Percentiles rank a stretch among this genome's conserved stretches.
phyloP scores from a whole-genome alignment of 2,113 vertebrate genomes.

The Lepus europaeus region DNA sequence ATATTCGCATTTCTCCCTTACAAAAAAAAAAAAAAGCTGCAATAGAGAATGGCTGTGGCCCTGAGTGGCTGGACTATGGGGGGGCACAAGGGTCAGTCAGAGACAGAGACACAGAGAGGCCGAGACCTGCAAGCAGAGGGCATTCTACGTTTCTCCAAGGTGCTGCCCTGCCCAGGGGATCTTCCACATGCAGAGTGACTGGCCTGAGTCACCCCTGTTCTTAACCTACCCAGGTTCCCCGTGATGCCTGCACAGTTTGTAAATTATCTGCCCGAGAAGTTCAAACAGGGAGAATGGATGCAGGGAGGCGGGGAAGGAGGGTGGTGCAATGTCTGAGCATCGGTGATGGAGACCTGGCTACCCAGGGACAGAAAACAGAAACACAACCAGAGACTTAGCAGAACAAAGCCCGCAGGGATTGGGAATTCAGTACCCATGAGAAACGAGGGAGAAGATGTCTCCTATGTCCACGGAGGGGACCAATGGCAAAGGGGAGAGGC shows the following conservation, averaged over 20 bases:
- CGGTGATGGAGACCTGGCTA: not conserved
- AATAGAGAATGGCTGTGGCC: not conserved
- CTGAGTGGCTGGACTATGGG: not conserved
- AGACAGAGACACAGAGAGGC: not conserved
- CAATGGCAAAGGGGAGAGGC: not conserved
- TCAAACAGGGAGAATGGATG: not conserved
- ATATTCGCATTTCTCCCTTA: slow-evolving; percentile 10
- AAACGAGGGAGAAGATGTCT: accelerated
- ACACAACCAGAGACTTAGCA: not conserved
- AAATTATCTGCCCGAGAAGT: not conserved
- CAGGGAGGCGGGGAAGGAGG: not conserved
- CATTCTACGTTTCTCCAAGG: not conserved
- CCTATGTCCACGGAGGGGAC: too few relatives aligned
- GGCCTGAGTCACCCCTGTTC: not conserved
- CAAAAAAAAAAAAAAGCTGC: not conserved
- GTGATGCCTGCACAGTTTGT: not conserved
- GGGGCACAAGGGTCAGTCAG: accelerated
- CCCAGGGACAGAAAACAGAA: not conserved
- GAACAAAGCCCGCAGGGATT: not conserved
- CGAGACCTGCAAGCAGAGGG: not conserved
- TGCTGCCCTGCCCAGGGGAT: not conserved
- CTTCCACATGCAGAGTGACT: not conserved
- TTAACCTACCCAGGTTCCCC: accelerated
- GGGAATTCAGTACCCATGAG: not conserved
- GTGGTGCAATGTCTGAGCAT: accelerated